A percentile compares a stretch with the other conserved stretches of the same genome.
Conservation (phyloP, 2,888 invertebrate species). For the Tribolium freemani region DNA sequence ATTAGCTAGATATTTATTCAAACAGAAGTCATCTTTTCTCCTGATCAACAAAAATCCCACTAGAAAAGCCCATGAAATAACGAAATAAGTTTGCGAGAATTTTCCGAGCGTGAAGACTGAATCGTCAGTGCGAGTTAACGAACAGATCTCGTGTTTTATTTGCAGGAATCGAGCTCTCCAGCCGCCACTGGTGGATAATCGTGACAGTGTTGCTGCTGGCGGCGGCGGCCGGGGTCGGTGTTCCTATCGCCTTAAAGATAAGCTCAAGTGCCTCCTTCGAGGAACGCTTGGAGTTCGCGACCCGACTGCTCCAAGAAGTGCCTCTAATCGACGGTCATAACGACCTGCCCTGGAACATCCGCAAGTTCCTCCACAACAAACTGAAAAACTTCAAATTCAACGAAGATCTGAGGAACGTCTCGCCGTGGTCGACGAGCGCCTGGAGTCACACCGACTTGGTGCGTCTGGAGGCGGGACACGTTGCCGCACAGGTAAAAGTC, state of each 20-base stretch:
- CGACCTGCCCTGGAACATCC: constrained; percentile 92
- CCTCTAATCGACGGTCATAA: constrained; percentile 90
- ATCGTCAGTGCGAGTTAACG: neutral
- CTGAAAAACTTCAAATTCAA: constrained; percentile 86
- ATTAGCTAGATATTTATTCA: too few relatives aligned
- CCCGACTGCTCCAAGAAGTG: constrained; percentile 81
- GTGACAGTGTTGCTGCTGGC: constrained; percentile 82
- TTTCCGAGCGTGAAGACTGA: neutral
- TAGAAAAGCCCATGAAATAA: neutral
- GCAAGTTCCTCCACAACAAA: constrained; percentile 90
- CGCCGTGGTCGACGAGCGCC: constrained; percentile 80
- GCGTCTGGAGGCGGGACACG: constrained; percentile 79
- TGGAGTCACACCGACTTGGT: constrained; percentile 88
- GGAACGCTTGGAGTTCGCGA: constrained; percentile 81
- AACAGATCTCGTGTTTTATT: constrained; percentile 43
- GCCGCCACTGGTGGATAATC: constrained; percentile 83
- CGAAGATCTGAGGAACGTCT: constrained; percentile 77
- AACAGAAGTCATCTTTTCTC: too few relatives aligned
- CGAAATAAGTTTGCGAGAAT: neutral
- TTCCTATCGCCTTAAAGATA: constrained; percentile 83
- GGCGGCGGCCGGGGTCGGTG: constrained; percentile 85
- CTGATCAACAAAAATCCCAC: neutral
- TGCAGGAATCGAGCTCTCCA: constrained; percentile 72
- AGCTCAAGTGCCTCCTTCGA: constrained; percentile 83
- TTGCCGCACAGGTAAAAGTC: constrained; percentile 79